These are phyloP conservation scores for Auanema freiburgensis DNA, from an alignment of 2,888 invertebrate species.

Conservation along the genomic window DNA sequence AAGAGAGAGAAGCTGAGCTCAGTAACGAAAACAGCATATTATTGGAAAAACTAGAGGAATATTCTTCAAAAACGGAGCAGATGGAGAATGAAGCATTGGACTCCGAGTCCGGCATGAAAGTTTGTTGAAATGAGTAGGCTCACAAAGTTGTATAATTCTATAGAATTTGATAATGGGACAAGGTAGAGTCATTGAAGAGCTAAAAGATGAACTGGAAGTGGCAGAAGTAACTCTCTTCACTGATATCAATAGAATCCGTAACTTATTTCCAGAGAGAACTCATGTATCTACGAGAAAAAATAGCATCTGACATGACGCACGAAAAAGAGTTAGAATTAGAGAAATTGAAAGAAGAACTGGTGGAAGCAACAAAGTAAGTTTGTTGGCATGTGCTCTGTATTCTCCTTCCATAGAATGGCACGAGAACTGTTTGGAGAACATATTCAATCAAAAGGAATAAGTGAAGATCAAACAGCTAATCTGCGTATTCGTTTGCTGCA, in stretches of 20 bases:
- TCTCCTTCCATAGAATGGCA: constrained; percentile 22
- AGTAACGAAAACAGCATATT: constrained; percentile 20
- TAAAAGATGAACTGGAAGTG: constrained; percentile 22
- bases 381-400: too few species aligned
- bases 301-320: constrained; percentile 31
- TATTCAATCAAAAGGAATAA: constrained; percentile 23
- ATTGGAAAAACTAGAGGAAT: constrained; percentile 8
- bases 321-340: constrained; percentile 59
- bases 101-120: constrained; percentile 12
- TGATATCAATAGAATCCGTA: background rate
- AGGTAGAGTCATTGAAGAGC: constrained; percentile 10
- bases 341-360: constrained; percentile 39
- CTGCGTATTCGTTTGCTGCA: constrained; percentile 51
- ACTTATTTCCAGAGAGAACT: constrained; percentile 25
- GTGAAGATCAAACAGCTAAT: constrained; percentile 39
- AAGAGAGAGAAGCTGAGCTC: constrained; percentile 24
- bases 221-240: constrained; percentile 11
- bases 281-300: constrained; percentile 21
- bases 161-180: background rate
- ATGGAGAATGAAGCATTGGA: constrained; percentile 15
- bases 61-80: constrained; percentile 18
- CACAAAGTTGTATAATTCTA: background rate
- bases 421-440: constrained; percentile 35
- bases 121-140: background rate
- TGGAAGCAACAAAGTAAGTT: constrained; percentile 29